Base-by-base conservation (phyloP, 2,888 invertebrate species). In the Acleris emargana region DNA sequence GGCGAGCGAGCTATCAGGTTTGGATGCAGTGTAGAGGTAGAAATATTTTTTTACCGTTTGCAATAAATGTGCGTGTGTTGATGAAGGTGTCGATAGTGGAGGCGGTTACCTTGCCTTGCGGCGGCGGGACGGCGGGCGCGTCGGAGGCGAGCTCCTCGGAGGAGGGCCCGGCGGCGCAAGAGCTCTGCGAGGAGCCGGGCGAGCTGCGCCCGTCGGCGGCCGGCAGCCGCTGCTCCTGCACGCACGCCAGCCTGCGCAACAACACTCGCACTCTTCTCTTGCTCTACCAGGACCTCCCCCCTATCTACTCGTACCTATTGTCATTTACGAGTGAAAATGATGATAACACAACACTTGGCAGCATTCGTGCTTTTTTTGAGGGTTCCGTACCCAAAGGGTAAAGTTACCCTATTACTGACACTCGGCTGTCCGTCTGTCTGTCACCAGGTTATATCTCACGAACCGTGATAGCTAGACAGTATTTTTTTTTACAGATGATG, bases 201-300 rank as follows among this genome's bases (percentile, higher is more conserved):
- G 94, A 96, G 72, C 93, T 88, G 74, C 94, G 92, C 47, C 95
- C 95, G 60, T 91, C 91, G 60, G 93, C 86, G 73, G 94, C 88
- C 50, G 96, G 96, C 75, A 97, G 93, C 73, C 98, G 95, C 89
- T 98, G 98, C 89, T 99, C 99, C 93, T 99, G 99, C 51, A 99
- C 98, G 87, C 98, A 98, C 51, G 99, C 98, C 91, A 99, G 94
- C 86, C 99, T 98, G 86, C 38, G 13, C 67, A 63, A 54, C 38
- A 38, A 42, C 42, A 32, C 9, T 22, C 32, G 20, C 22, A 38
- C 25, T 18, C 18, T 32, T 17, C 9, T 4, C 32, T 28, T 38
- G 11, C 32, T 3, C 28, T 17, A 38, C 38, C 4, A 4, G 4
- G 13, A 38, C 38, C 38, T 13, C 4, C 38, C 4, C 38, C 38